Conservation (phyloP, 2,888 invertebrate genomes). For the Cylloceria caligata region DNA sequence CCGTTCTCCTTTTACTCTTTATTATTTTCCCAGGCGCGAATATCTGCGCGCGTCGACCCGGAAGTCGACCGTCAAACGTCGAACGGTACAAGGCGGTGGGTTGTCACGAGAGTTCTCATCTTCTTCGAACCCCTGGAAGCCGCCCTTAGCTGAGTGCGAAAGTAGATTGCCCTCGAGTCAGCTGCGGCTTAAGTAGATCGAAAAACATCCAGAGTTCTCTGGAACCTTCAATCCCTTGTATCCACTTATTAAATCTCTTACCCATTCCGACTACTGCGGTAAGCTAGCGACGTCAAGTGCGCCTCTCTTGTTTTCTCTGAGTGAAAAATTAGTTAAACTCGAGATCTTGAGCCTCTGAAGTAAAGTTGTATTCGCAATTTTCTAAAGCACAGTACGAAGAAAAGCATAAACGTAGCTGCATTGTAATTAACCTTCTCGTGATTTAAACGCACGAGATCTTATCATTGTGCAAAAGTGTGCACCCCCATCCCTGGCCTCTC, state of each 20-base stretch:
- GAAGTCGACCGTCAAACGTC: conserved; percentile 48
- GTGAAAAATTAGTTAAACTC: conserved; percentile 20
- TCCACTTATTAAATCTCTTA: not conserved
- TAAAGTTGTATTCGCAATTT: not conserved
- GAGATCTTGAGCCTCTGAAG: not conserved
- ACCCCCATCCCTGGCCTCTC: too few species aligned
- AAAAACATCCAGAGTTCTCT: not conserved
- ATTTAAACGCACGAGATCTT: too few species aligned
- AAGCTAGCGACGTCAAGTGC: not conserved
- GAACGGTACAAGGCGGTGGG: conserved; percentile 34
- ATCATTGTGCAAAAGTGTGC: too few species aligned
- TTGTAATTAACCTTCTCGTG: too few species aligned
- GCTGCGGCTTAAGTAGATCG: not conserved
- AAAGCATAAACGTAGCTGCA: too few species aligned
- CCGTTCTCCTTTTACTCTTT: not conserved
- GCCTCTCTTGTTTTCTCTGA: not conserved
- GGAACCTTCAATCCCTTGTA: not conserved
- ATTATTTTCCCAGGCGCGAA: conserved; percentile 1
- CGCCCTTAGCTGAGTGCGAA: not conserved
- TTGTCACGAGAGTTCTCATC: conserved; percentile 30
- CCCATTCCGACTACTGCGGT: not conserved
- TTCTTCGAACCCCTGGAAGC: not conserved
- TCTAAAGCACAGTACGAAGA: not conserved
- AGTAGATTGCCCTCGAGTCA: not conserved
- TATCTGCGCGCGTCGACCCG: conserved; percentile 53